phyloP scores from a whole-genome alignment of 2,113 vertebrate species.

The Catharus minimus region DNA sequence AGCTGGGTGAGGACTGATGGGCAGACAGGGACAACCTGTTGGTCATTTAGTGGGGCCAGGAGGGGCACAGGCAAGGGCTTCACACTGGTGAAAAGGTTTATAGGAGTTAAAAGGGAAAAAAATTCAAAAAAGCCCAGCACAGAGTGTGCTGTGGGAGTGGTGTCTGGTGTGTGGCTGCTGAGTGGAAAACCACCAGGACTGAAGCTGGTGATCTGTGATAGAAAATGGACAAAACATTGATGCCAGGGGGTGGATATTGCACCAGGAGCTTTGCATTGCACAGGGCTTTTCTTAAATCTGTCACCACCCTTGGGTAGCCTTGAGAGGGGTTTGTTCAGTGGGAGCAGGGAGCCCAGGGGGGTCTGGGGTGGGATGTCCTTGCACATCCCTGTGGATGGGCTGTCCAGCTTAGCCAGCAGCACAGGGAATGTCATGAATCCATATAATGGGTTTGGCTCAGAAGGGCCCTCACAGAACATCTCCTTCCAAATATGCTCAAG shows the following conservation, averaged over 20 bases:
- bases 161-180: rapidly evolving
- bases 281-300: conserved; percentile 23
- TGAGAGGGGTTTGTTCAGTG: not conserved
- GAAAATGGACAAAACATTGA: conserved; percentile 59
- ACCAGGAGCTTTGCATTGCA: conserved; percentile 14
- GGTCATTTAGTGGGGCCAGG: not conserved
- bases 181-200: not conserved
- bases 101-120: not conserved
- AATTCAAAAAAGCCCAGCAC: not conserved
- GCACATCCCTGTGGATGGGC: not conserved
- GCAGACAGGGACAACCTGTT: not conserved
- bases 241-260: conserved; percentile 56
- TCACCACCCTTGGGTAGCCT: conserved; percentile 25
- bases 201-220: conserved; percentile 16
- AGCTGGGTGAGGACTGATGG: not conserved
- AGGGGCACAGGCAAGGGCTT: not conserved
- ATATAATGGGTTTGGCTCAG: not conserved
- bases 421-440: too few relatives aligned
- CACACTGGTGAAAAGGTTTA: not conserved
- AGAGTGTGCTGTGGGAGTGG: rapidly evolving
- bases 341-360: not conserved
- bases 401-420: not conserved
- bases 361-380: not conserved
- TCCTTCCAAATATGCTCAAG: not conserved
- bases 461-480: not conserved